Percentiles rank a stretch among this genome's conserved stretches.
phyloP scores from a whole-genome alignment of 2,113 vertebrate species.

The Eudyptes chrysolophus region DNA sequence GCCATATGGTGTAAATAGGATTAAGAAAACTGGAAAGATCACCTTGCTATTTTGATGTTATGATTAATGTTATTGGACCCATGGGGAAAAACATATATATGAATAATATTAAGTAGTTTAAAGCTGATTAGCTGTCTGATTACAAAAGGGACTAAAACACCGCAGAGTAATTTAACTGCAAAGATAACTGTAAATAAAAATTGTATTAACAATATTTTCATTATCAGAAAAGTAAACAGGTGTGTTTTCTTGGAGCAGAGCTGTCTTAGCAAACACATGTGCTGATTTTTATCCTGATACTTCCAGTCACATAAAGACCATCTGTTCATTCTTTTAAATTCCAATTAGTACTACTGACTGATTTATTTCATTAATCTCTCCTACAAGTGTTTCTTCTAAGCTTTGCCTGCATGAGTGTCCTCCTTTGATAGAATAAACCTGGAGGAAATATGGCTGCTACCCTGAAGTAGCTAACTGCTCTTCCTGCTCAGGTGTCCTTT shows the following conservation, averaged over 20 bases:
- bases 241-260: slow-evolving; percentile 66
- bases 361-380: slow-evolving; percentile 70
- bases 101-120: slow-evolving; percentile 13
- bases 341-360: slow-evolving; percentile 73
- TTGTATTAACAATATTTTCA: slow-evolving; percentile 45
- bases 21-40: slow-evolving; percentile 42
- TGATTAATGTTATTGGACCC: slow-evolving; percentile 22
- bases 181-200: slow-evolving; percentile 53
- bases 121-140: slow-evolving; percentile 38
- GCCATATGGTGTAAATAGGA: slow-evolving; percentile 2
- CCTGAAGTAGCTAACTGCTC: not conserved
- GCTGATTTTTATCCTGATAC: slow-evolving; percentile 57
- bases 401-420: not conserved
- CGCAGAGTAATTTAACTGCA: slow-evolving; percentile 19
- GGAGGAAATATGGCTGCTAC: not conserved
- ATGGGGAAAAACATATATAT: not conserved
- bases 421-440: slow-evolving; percentile 14
- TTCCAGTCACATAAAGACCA: slow-evolving; percentile 75
- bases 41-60: slow-evolving; percentile 43
- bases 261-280: slow-evolving; percentile 48
- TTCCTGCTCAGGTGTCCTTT: not conserved
- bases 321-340: slow-evolving; percentile 77
- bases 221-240: slow-evolving; percentile 71
- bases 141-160: slow-evolving; percentile 22
- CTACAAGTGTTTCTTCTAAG: slow-evolving; percentile 32